A percentile compares a stretch with the other conserved stretches of the same genome.
Conservation (phyloP, 2,113 vertebrate species). For the Odontesthes bonariensis region DNA sequence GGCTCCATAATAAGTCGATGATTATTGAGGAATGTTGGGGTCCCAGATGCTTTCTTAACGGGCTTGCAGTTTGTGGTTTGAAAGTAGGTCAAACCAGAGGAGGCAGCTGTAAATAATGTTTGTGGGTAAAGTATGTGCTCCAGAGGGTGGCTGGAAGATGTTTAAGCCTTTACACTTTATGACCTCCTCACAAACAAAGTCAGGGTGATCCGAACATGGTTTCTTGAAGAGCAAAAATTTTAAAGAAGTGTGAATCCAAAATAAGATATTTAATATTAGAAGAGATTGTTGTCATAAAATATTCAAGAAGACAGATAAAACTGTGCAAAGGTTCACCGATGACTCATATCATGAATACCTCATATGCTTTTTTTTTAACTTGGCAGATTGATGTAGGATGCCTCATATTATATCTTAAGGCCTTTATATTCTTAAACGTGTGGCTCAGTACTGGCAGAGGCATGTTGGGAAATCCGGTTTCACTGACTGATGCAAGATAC, state of each 20-base stretch:
- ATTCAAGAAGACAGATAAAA: conserved; percentile 20
- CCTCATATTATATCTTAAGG: background rate
- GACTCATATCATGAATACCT: conserved; percentile 34
- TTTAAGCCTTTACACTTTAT: background rate
- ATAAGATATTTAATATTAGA: conserved; percentile 7
- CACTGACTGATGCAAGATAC: conserved; percentile 11
- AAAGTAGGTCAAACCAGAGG: background rate
- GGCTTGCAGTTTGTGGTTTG: background rate
- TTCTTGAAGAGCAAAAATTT: background rate
- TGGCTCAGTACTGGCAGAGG: background rate
- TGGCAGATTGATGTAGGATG: conserved; percentile 1
- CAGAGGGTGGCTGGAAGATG: background rate
- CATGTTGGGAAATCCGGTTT: conserved; percentile 3
- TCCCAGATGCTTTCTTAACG: background rate
- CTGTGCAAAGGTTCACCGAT: conserved; percentile 5
- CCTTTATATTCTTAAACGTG: conserved; percentile 1
- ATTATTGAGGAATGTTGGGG: background rate
- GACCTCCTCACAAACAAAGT: background rate
- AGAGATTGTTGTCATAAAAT: conserved; percentile 1
- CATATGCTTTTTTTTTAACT: conserved; percentile 14
- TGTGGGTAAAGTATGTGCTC: conserved; percentile 35
- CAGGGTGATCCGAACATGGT: too few species aligned
- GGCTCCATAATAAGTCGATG: background rate
- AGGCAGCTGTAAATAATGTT: background rate
- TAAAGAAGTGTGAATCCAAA: conserved; percentile 1